These are phyloP conservation scores for Drosophila littoralis DNA, from an alignment of 1,140 invertebrate species.

Conservation along the genomic window DNA sequence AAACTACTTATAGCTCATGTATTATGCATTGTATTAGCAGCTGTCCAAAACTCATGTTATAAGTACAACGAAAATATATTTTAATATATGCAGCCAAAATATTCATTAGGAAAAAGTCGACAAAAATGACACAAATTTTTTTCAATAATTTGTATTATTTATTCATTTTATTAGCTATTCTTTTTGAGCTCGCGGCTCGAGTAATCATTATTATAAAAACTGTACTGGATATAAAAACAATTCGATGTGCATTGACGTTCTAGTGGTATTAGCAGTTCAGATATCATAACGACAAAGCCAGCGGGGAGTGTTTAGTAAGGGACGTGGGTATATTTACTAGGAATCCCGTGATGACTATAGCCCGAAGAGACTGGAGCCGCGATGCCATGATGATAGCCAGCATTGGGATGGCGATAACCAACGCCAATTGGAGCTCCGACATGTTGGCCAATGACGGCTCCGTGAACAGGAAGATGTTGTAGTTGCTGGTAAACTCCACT, in stretches of 20 bases:
- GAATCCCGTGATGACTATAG: not conserved
- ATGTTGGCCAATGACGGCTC: not conserved
- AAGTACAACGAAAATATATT: not conserved
- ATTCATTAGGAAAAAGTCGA: not conserved
- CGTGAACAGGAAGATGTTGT: not conserved
- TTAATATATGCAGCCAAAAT: not conserved
- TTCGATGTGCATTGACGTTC: not conserved
- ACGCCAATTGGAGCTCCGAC: slow-evolving; percentile 2
- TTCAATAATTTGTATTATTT: not conserved
- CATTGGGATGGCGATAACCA: not conserved
- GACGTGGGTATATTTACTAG: not conserved
- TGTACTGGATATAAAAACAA: not conserved
- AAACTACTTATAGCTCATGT: slow-evolving; percentile 50
- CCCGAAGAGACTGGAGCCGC: not conserved
- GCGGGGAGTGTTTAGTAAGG: slow-evolving; percentile 1
- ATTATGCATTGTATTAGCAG: slow-evolving; percentile 54
- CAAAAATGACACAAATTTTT: slow-evolving; percentile 2
- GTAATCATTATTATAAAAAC: not conserved
- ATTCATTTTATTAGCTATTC: not conserved
- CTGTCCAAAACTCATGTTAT: slow-evolving; percentile 12
- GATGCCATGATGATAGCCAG: slow-evolving; percentile 9
- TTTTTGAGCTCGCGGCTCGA: not conserved
- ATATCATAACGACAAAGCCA: not conserved
- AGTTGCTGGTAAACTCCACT: not conserved
- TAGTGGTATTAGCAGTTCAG: not conserved